Evolutionary conservation across 1,140 invertebrate species (phyloP).

Genomic region (Atopsyche davidsoni): DNA sequence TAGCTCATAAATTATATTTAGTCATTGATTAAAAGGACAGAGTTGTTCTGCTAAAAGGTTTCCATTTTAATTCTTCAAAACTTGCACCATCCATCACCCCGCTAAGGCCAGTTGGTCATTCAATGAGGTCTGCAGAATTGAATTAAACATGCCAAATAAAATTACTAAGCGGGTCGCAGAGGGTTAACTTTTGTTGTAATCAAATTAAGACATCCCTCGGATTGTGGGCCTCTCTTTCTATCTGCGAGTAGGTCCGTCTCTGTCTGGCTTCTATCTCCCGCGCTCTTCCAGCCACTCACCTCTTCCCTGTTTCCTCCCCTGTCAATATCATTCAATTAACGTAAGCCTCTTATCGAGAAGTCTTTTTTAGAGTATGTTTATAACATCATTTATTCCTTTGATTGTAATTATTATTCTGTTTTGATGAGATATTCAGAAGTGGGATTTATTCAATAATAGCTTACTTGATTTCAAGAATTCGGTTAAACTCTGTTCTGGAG

Average conservation of each 20-base stretch:
- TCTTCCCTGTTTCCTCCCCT: background rate
- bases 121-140: constrained; percentile 19
- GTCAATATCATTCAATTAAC: constrained; percentile 21
- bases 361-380: too few relatives aligned
- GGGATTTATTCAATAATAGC: too few relatives aligned
- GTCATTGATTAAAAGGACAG: too few relatives aligned
- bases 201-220: constrained; percentile 26
- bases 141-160: constrained; percentile 28
- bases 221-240: background rate
- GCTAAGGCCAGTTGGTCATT: constrained; percentile 14
- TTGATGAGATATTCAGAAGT: too few relatives aligned
- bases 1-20: too few relatives aligned
- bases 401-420: too few relatives aligned
- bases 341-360: background rate
- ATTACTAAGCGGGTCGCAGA: constrained; percentile 15
- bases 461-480: too few relatives aligned
- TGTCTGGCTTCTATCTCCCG: background rate
- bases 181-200: constrained; percentile 28
- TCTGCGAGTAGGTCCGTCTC: background rate
- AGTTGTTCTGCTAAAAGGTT: too few relatives aligned
- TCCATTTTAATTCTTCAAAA: too few relatives aligned
- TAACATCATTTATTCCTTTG: too few relatives aligned
- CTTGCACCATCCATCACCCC: constrained; percentile 14
- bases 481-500: too few relatives aligned
- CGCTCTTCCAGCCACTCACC: constrained; percentile 1